Base-by-base conservation (phyloP, 2,113 vertebrate species). In the Anas platyrhynchos region DNA sequence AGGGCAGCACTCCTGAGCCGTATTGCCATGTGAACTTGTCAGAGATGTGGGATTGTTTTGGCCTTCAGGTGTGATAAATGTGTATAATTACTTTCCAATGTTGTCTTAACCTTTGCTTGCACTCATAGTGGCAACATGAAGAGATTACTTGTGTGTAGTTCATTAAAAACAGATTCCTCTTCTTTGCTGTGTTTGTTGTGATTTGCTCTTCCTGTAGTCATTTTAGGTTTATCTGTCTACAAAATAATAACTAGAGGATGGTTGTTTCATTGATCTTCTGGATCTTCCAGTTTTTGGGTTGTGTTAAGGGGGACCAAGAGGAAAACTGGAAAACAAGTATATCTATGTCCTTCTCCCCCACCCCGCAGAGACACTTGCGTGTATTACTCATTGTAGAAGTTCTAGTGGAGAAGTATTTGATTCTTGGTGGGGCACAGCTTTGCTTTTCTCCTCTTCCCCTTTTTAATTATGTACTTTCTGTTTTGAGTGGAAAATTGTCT, bases 81-180 rank as follows among this genome's bases (percentile, higher is more conserved):
- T 34, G 56, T 89, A 23, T 91, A 87, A 81, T 73, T 91, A 83
- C 52, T 82, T 93, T 94, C 87, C 76, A 65, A 87, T 95, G 77
- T 80, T 95, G 56, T 93, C 77, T 93, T 94, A 95, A 93, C 71
- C 56, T 96, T 67, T 93, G 25, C 0, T 0, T 67, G 76, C n/a
- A 20, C 73, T 96, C 34, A 1, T 20, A 76, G 67, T 75, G 67
- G 73, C 67, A 95, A 58, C 29, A 11, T 32, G 69, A 71, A 91
- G 76, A 84, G 38, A n/a, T 83, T 91, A 29, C 38, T 86, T 86
- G 31, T 68, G 52, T 82, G 27, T 34, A 50, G 21, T 74, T 95
- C 29, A 31, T 96, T 97, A 85, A 77, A 96, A 94, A 29, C 22
- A 59, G 62, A 43, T 74, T 87, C 91, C 20, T 65, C 81, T 55